A percentile compares a stretch with the other conserved stretches of the same genome.
Conservation (phyloP, 1,140 invertebrate genomes). For the Zaprionus nigranus region DNA sequence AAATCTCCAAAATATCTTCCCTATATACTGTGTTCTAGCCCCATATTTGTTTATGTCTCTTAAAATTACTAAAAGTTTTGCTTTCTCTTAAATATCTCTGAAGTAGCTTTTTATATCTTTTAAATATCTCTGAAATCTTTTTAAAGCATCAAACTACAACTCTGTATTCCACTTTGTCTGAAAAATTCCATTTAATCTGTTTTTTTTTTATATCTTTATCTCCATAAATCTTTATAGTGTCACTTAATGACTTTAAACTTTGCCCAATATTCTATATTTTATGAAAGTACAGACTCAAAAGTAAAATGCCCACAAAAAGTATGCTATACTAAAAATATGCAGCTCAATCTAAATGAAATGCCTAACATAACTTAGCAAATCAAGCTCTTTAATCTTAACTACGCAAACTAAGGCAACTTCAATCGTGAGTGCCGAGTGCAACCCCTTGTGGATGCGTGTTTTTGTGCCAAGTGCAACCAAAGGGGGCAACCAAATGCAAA, state of each 20-base stretch:
- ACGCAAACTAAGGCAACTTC: conserved; percentile 10
- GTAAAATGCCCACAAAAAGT: neutral
- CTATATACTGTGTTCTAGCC: no score
- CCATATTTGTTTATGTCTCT: no score
- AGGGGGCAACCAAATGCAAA: conserved; percentile 28
- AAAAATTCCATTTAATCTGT: neutral
- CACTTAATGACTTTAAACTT: neutral
- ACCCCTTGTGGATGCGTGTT: conserved; percentile 21
- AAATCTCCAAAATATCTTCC: no score
- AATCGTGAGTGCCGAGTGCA: conserved; percentile 20
- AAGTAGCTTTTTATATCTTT: no score
- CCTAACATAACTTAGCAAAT: neutral
- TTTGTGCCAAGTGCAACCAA: conserved; percentile 68
- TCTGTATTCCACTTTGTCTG: no score
- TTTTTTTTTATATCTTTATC: neutral
- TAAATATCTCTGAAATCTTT: no score
- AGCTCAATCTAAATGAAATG: neutral
- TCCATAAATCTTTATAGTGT: neutral
- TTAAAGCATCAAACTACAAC: no score
- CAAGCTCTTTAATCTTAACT: conserved; percentile 1
- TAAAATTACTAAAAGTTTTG: no score
- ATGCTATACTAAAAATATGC: neutral
- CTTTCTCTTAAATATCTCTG: no score
- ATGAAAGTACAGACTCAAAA: neutral
- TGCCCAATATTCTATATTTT: neutral